Percentiles rank a stretch among this genome's conserved stretches.
Conservation (phyloP, 30 jellyfish, hydroid and myxozoan genomes). For the Catostylus mosaicus region DNA sequence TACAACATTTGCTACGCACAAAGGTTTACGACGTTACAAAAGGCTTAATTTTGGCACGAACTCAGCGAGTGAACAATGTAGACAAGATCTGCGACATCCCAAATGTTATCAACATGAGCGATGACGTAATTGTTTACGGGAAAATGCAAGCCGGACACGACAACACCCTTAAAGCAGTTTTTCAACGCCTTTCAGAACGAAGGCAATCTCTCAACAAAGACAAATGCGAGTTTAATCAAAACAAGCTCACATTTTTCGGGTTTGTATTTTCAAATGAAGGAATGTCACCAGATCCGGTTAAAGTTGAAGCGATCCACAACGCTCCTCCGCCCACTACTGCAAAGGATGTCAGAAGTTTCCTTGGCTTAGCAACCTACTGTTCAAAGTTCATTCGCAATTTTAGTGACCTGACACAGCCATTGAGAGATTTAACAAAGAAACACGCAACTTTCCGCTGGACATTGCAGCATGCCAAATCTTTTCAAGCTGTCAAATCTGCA, state of each 20-base stretch:
- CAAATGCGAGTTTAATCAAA: slow-evolving; percentile 12
- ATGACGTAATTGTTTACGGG: slow-evolving; percentile 15
- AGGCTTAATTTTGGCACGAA: slow-evolving; percentile 25
- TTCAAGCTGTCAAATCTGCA: no score
- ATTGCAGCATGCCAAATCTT: slow-evolving; percentile 12
- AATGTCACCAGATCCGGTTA: slow-evolving; percentile 27
- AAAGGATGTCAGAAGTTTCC: slow-evolving; percentile 31
- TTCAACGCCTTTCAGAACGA: background rate
- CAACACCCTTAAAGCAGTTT: background rate
- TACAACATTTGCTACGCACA: slow-evolving; percentile 34
- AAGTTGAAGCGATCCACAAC: slow-evolving; percentile 7
- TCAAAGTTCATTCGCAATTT: no score
- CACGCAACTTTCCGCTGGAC: slow-evolving; percentile 14
- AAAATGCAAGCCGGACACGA: slow-evolving; percentile 23
- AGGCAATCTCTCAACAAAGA: slow-evolving; percentile 22
- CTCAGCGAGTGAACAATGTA: slow-evolving; percentile 36
- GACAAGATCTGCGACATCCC: slow-evolving; percentile 24
- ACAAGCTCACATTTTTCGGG: slow-evolving; percentile 31
- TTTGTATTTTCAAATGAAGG: slow-evolving; percentile 40
- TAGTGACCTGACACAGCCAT: slow-evolving; percentile 37
- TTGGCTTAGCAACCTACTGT: no score
- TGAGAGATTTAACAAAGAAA: slow-evolving; percentile 27
- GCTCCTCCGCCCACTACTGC: slow-evolving; percentile 20
- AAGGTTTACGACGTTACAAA: slow-evolving; percentile 23
- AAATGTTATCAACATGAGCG: slow-evolving; percentile 17